Evolutionary conservation across 1,140 invertebrate genomes (phyloP), one percentile per base, ranked within the genome.

Genomic region (Cydia amplana): DNA sequence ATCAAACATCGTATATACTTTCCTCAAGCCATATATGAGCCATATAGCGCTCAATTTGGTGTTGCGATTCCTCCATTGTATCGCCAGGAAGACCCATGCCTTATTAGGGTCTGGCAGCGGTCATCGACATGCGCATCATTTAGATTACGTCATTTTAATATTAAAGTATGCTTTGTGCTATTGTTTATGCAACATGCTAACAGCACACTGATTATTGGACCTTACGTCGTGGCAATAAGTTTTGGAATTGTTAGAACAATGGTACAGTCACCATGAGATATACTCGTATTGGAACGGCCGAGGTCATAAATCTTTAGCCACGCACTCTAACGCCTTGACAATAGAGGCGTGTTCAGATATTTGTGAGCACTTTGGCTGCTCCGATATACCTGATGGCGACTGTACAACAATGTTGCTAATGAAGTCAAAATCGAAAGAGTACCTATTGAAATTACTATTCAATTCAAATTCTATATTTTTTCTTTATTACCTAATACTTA

Each of bases 1-100:
- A 43, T 43, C 40, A 43, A 46, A 46, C 12, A 46, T 16, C 12
- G 28, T 28, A 28, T n/a, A n/a, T n/a, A n/a, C n/a, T n/a, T n/a
- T n/a, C n/a, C 25, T 25, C 25, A 25, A 40, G 5, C 40, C 9
- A 40, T 4, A 40, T 40, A 40, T 10, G 10, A 40, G n/a, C 49
- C 49, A 51, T 51, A 51, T n/a, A 18, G n/a, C 3, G 12, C 49
- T 51, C 49, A 18, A n/a, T 18, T n/a, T 51, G 16, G n/a, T 18
- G 7, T 51, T 51, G n/a, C 49, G n/a, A 51, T 51, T n/a, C 46
- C 46, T 49, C 49, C 49, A 51, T 51, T 51, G 49, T 51, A n/a
- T 18, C 10, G 49, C 49, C 49, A 51, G 49, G 49, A 51, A 51
- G 49, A n/a, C 1, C 49, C 46, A 4, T 16, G 14, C 46, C n/a